Percentiles rank a stretch among this genome's conserved stretches.
Conservation (phyloP, 2,888 invertebrate genomes). For the Metopia argyrocephala region DNA sequence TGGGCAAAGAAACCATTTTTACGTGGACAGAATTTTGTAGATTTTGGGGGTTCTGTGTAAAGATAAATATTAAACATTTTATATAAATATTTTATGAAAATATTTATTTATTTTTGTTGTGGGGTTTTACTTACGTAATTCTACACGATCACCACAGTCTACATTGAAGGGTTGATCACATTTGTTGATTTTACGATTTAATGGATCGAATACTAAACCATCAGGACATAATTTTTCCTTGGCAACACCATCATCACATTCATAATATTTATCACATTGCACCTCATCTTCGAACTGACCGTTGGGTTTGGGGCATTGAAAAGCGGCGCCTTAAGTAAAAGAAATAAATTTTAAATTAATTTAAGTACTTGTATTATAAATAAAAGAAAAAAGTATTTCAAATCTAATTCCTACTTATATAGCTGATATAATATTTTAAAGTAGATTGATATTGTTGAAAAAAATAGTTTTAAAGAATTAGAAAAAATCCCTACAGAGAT, state of each 20-base stretch:
- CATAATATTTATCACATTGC: slow-evolving; percentile 93
- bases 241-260: slow-evolving; percentile 86
- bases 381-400: too few relatives aligned
- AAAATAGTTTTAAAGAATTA: too few relatives aligned
- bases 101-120: not conserved
- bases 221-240: slow-evolving; percentile 90
- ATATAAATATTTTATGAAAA: not conserved
- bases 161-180: slow-evolving; percentile 96
- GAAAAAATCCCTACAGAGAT: too few relatives aligned
- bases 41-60: slow-evolving; percentile 85
- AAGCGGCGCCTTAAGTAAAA: slow-evolving; percentile 77
- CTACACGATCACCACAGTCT: slow-evolving; percentile 92
- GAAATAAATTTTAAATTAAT: not conserved
- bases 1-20: slow-evolving; percentile 95
- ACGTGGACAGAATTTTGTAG: slow-evolving; percentile 86
- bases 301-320: slow-evolving; percentile 89
- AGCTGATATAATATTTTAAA: too few relatives aligned
- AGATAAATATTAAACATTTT: not conserved
- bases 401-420: too few relatives aligned
- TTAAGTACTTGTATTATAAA: too few relatives aligned
- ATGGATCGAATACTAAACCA: slow-evolving; percentile 92
- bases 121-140: slow-evolving; percentile 88
- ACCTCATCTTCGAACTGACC: slow-evolving; percentile 88
- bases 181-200: slow-evolving; percentile 91
- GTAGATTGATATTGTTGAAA: too few relatives aligned